A percentile compares a stretch with the other conserved stretches of the same genome.
Evolutionary conservation across 2,797 vertebrate species (phyloP).

Genomic region (Austrolebias charrua): DNA sequence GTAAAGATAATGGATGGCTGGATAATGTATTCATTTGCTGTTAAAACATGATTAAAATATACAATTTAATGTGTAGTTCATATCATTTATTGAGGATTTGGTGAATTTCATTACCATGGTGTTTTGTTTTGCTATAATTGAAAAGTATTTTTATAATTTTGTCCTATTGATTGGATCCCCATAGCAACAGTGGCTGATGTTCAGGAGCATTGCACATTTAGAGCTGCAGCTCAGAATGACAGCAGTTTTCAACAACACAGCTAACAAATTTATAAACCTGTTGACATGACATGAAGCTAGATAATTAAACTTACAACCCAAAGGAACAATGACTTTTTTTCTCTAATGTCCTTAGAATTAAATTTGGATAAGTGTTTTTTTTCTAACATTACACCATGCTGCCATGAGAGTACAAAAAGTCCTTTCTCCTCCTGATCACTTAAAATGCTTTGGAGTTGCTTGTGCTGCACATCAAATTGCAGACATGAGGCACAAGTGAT

Average conservation of each 20-base stretch:
- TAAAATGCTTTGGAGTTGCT: constrained; percentile 19
- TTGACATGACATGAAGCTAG: not conserved
- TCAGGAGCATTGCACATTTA: not conserved
- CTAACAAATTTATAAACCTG: not conserved
- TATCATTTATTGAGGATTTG: not conserved
- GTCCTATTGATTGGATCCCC: not conserved
- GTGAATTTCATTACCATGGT: not conserved
- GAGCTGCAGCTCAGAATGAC: not conserved
- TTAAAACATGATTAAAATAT: too few species aligned
- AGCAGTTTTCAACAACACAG: not conserved
- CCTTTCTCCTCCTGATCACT: constrained; percentile 31
- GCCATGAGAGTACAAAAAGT: constrained; percentile 19
- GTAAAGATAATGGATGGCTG: too few species aligned
- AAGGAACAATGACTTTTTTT: not conserved
- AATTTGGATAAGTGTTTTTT: constrained; percentile 11
- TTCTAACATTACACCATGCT: constrained; percentile 5
- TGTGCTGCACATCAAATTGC: constrained; percentile 25
- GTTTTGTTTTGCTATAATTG: not conserved
- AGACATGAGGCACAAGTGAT: constrained; percentile 38
- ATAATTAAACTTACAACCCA: not conserved
- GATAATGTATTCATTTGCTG: too few species aligned
- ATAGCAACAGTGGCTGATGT: not conserved
- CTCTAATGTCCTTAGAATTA: constrained; percentile 7
- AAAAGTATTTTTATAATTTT: not conserved
- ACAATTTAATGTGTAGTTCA: too few species aligned